Evolutionary conservation across 2,797 vertebrate species (phyloP).

Genomic region (Gymnoscopelus microlampas): DNA sequence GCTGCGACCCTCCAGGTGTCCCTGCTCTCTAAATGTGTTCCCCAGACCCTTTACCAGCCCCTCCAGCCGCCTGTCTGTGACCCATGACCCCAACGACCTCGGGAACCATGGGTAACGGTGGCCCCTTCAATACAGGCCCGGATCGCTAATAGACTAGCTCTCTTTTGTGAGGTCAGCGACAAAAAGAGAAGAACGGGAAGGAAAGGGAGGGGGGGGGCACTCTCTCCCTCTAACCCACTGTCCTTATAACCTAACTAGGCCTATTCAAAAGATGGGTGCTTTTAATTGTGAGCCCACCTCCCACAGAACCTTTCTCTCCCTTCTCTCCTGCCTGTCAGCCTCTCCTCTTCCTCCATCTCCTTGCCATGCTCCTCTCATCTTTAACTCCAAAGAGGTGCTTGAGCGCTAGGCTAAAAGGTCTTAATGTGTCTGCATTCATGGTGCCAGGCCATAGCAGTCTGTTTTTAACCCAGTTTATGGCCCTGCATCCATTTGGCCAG

Average conservation of each 20-base stretch:
- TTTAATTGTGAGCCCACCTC: conserved; percentile 88
- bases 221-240: conserved; percentile 46
- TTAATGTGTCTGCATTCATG: conserved; percentile 94
- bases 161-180: conserved; percentile 85
- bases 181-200: conserved; percentile 71
- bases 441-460: conserved; percentile 81
- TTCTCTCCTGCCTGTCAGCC: conserved; percentile 33
- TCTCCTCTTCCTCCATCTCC: conserved; percentile 71
- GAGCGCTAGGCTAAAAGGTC: conserved; percentile 89
- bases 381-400: conserved; percentile 88
- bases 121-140: conserved; percentile 88
- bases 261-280: conserved; percentile 78
- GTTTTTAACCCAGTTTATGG: conserved; percentile 96
- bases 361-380: conserved; percentile 66
- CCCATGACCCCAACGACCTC: conserved; percentile 83
- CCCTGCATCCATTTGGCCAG: conserved; percentile 94
- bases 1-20: conserved; percentile 91
- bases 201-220: conserved; percentile 24
- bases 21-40: conserved; percentile 88
- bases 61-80: conserved; percentile 77
- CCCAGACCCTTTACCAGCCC: conserved; percentile 85
- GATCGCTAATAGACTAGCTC: conserved; percentile 96
- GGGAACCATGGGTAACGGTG: conserved; percentile 88
- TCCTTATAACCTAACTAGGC: conserved; percentile 57
- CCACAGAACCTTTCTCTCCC: conserved; percentile 38